Evolutionary conservation across 2,888 invertebrate genomes (phyloP).

Genomic region (Cantharis rustica): DNA sequence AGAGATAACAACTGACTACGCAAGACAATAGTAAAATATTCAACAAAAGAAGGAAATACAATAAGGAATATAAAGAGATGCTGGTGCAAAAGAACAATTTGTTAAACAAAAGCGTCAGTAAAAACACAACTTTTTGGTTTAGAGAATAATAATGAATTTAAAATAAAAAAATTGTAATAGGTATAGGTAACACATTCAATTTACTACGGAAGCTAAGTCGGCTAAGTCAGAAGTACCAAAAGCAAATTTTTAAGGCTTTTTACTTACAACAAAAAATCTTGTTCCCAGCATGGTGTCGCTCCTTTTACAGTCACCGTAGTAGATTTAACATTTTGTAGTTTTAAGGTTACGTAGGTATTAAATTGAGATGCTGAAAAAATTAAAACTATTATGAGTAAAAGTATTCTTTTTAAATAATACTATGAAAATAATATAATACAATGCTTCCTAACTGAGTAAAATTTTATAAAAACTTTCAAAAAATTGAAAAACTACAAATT

Average conservation of each 20-base stretch:
- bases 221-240: background rate
- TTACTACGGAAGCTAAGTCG: background rate
- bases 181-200: background rate
- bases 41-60: background rate
- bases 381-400: slow-evolving; percentile 2
- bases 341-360: slow-evolving; percentile 95
- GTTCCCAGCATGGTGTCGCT: slow-evolving; percentile 95
- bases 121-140: background rate
- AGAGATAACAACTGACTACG: background rate
- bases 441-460: background rate
- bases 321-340: slow-evolving; percentile 97
- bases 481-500: background rate
- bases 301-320: slow-evolving; percentile 97
- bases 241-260: background rate
- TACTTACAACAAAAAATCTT: slow-evolving; percentile 98
- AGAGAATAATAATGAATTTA: background rate
- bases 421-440: background rate
- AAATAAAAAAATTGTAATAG: background rate
- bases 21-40: background rate
- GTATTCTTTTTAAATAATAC: too few species aligned
- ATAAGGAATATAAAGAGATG: background rate
- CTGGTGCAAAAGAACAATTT: background rate
- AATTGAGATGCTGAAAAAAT: slow-evolving; percentile 79
- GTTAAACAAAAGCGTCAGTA: background rate
- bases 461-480: background rate